Conservation (phyloP, 2,113 vertebrate species). For the Nymphicus hollandicus region DNA sequence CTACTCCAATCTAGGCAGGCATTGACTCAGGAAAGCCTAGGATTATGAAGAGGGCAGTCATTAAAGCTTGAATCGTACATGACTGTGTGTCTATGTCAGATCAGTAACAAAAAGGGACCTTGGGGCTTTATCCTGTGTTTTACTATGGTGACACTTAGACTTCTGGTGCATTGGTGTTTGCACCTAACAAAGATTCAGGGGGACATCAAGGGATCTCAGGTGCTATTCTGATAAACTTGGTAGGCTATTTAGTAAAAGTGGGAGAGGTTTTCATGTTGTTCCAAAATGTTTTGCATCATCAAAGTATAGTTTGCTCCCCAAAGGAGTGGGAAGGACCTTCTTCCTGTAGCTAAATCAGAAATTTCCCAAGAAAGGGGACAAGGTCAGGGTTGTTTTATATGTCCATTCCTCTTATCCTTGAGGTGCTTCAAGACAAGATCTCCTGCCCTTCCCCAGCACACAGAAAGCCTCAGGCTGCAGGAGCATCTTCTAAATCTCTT, state of each 20-base stretch:
- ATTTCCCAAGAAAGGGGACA: not conserved
- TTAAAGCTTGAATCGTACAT: not conserved
- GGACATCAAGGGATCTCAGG: not conserved
- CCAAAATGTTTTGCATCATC: not conserved
- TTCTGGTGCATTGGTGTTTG: not conserved
- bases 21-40: not conserved
- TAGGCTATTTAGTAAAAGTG: not conserved
- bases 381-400: not conserved
- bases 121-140: not conserved
- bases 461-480: not conserved
- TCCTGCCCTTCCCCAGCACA: not conserved
- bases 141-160: not conserved
- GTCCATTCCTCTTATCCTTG: not conserved
- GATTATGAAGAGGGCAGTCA: not conserved
- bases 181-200: not conserved
- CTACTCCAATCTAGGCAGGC: not conserved
- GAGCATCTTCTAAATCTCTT: not conserved
- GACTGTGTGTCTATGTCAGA: not conserved
- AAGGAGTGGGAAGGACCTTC: not conserved
- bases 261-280: not conserved
- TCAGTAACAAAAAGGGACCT: not conserved
- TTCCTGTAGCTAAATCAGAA: not conserved
- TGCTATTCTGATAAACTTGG: not conserved
- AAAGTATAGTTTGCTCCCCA: not conserved
- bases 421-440: not conserved